Conservation (phyloP, 2,888 invertebrate genomes). For the Apotomis betuletana region DNA sequence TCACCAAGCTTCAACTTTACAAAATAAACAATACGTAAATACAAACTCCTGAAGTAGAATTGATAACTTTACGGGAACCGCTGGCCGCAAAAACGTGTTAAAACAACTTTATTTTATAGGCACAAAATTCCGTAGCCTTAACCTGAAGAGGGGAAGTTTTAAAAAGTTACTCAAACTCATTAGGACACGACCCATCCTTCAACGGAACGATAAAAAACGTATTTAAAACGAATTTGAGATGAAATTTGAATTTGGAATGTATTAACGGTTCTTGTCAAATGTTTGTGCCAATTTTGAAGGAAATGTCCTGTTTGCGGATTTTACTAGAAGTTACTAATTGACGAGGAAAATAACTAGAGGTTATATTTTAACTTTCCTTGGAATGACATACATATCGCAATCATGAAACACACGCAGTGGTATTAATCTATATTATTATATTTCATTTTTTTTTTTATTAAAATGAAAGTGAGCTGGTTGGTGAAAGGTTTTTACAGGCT, state of each 20-base stretch:
- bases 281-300: neutral
- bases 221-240: conserved; percentile 31
- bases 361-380: too few species aligned
- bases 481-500: too few species aligned
- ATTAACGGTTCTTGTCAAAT: neutral
- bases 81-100: conserved; percentile 39
- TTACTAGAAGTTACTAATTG: too few species aligned
- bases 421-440: too few species aligned
- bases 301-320: neutral
- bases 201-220: conserved; percentile 22
- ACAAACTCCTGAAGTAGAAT: conserved; percentile 32
- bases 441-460: too few species aligned
- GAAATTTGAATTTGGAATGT: conserved; percentile 22
- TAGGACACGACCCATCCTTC: conserved; percentile 35
- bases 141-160: conserved; percentile 30
- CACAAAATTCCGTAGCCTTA: conserved; percentile 32
- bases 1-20: conserved; percentile 5
- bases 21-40: conserved; percentile 30
- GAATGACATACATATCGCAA: too few species aligned
- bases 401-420: too few species aligned
- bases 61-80: conserved; percentile 36
- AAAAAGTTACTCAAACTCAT: conserved; percentile 41
- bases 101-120: conserved; percentile 41
- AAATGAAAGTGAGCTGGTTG: too few species aligned
- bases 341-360: too few species aligned